Evolutionary conservation across 2,888 invertebrate genomes (phyloP), one percentile per base, ranked within the genome.

Genomic region (Nebria brevicollis): DNA sequence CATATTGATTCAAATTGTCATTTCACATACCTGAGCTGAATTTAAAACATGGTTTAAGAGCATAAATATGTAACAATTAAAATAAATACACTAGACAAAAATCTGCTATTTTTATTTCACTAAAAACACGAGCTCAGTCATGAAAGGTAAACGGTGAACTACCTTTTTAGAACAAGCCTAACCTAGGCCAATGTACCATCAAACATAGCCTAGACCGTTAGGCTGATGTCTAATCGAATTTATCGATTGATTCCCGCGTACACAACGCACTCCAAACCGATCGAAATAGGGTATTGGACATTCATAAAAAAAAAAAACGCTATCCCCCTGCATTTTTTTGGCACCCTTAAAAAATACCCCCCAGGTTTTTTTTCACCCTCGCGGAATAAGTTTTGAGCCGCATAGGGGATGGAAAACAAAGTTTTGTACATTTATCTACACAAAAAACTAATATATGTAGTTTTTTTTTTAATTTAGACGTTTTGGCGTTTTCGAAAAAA

Each of bases 311-410:
- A 88, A 20, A 88, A 34, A 54, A 54, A 54, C 54, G 54, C 54
- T 85, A 86, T 86, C 86, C 84, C 87, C 87, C 87, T 85, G 85
- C 86, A 85, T 86, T 87, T 87, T 84, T 87, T 87, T 86, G 73
- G 84, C 86, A 84, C 85, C 86, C 85, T 84, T 85, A 85, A 83
- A 54, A 54, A 84, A 85, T 84, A 86, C 86, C 87, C 87, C 34
- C 87, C 86, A 86, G 85, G 85, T 86, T 87, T 87, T 86, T 86
- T 87, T 87, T 86, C 86, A 87, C 88, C 87, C 88, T 86, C 86
- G 83, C 84, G 83, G 83, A 83, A 84, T 83, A 82, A 78, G 82
- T 82, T 83, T 84, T 83, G 84, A 84, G 82, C 84, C 72, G 81
- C 79, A 15, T 25, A 82, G 77, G 83, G 84, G 84, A 83, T 83